Base-by-base conservation (phyloP, 2,113 vertebrate genomes). In the Cygnus atratus region DNA sequence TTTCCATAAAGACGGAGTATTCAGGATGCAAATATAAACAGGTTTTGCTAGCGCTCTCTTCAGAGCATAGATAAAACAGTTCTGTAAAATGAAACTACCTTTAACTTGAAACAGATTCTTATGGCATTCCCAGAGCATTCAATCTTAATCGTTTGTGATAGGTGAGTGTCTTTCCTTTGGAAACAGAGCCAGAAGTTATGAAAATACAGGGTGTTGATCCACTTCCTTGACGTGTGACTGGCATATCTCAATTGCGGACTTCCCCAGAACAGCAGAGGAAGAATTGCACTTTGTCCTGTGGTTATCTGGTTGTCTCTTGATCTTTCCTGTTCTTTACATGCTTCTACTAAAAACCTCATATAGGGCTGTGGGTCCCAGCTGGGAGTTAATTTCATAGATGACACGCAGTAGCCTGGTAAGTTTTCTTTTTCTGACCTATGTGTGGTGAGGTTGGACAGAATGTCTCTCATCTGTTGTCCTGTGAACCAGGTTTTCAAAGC, bases 401-500 rank as follows among this genome's bases (percentile, higher is more conserved):
- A 92, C 87, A 58, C 85, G 24, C 39, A 77, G 0, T 57, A 81
- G 50, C 35, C 31, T 92, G 67, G 18, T 75, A 5, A 50, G 10
- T 57, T 67, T 71, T 74, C 20, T 10, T 70, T 71, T 59, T 62
- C 16, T 59, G 7, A 84, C 10, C 44, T 59, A 18, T 21, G 46
- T 11, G 5, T 6, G 1, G 7, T 0, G 3, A 79, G 37, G 62
- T 73, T 73, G 92, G 81, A 55, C 81, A 82, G 24, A 26, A 10
- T 76, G 44, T 76, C 63, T 87, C 50, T 84, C 66, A 61, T 58
- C 44, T 84, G 48, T 72, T 90, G 39, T 58, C 66, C 67, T 88
- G 62, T 89, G 87, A 82, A 88, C 44, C 48, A 84, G 41, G 71
- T 59, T 91, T 76, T 94, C 81, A 93, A 89, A 93, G 88, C 87